Percentiles rank a stretch among this genome's conserved stretches.
phyloP scores from a whole-genome alignment of 1,140 invertebrate species.

The Drosophila willistoni region DNA sequence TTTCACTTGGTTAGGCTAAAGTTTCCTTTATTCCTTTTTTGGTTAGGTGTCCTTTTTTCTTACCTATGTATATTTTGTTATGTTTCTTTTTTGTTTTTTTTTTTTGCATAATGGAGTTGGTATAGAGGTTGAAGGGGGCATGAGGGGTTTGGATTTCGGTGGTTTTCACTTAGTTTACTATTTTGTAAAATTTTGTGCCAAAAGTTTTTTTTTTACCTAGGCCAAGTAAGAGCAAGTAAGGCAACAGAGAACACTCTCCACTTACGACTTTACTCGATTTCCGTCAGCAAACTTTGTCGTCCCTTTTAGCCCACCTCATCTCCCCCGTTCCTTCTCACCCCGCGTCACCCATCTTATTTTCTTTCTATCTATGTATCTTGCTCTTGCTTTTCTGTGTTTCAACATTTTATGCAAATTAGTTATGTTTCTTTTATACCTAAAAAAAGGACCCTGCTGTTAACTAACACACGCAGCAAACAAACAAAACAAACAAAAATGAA shows the following conservation, averaged over 20 bases:
- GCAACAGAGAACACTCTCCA: constrained; percentile 43
- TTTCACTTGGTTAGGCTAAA: constrained; percentile 73
- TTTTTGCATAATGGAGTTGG: constrained; percentile 9
- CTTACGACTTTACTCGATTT: constrained; percentile 70
- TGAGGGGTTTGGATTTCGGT: constrained; percentile 19
- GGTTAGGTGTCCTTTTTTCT: constrained; percentile 2
- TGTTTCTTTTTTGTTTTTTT: constrained; percentile 43
- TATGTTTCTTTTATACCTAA: constrained; percentile 77
- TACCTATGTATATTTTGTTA: constrained; percentile 12
- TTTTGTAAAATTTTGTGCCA: constrained; percentile 58
- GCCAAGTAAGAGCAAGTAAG: neutral
- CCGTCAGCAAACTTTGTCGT: constrained; percentile 54
- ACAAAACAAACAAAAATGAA: constrained; percentile 9
- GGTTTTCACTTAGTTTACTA: constrained; percentile 70
- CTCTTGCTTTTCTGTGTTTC: constrained; percentile 51
- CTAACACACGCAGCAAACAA: constrained; percentile 42
- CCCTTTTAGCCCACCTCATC: neutral
- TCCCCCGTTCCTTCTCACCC: constrained; percentile 4
- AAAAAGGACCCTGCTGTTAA: constrained; percentile 47
- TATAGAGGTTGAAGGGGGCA: neutral
- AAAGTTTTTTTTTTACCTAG: constrained; percentile 55
- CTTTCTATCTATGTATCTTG: neutral
- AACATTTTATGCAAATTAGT: constrained; percentile 80
- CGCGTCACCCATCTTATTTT: constrained; percentile 13
- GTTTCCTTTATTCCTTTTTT: constrained; percentile 43